Evolutionary conservation across 2,888 invertebrate species (phyloP).

Genomic region (Galerucella nymphaeae): DNA sequence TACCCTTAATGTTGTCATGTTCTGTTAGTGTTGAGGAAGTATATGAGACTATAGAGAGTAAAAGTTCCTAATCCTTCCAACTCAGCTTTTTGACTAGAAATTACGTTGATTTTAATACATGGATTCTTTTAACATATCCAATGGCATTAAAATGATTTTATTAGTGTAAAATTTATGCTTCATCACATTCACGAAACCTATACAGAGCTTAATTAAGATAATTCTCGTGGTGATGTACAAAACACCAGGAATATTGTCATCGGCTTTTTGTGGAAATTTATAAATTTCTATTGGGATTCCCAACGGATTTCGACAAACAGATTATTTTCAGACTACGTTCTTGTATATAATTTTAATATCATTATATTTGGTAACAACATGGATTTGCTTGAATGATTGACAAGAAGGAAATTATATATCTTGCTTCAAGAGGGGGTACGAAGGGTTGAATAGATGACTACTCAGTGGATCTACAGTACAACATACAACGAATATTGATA

Average conservation of each 20-base stretch:
- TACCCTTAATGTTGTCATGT: no score
- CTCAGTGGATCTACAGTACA: no score
- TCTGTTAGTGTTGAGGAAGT: no score
- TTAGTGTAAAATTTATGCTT: slow-evolving; percentile 1
- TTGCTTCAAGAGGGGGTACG: not conserved
- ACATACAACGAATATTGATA: no score
- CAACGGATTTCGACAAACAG: not conserved
- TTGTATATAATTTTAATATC: not conserved
- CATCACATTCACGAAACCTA: slow-evolving; percentile 5
- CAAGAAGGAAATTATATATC: slow-evolving; percentile 7
- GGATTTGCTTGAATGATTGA: slow-evolving; percentile 6
- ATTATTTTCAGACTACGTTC: not conserved
- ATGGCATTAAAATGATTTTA: not conserved
- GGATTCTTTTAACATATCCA: no score
- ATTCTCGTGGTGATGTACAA: slow-evolving; percentile 14
- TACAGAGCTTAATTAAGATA: slow-evolving; percentile 17
- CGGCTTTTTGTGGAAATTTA: slow-evolving; percentile 10
- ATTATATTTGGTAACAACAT: not conserved
- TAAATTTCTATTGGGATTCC: slow-evolving; percentile 15
- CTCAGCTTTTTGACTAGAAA: no score
- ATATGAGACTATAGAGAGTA: no score
- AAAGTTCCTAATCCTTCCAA: no score
- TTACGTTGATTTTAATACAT: no score
- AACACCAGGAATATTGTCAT: slow-evolving; percentile 13
- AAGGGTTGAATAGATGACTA: not conserved